Evolutionary conservation across 2,113 vertebrate genomes (phyloP), one percentile per base, ranked within the genome.

Genomic region (Tretioscincus oriximinensis): DNA sequence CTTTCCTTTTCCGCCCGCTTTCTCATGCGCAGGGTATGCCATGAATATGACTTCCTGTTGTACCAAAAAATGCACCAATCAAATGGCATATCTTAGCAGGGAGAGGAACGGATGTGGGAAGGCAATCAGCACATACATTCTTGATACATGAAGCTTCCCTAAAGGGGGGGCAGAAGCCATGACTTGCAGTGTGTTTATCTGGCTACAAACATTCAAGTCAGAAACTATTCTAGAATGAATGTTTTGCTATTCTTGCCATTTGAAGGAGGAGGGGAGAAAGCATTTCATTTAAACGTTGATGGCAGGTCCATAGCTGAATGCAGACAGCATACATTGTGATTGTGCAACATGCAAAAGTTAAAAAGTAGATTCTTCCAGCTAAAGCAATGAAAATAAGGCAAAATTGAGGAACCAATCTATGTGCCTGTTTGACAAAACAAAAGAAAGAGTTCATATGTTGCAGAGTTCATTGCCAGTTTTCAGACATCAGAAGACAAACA

Each of bases 11-110:
- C 97, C 6, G 95, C 97, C 92, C 98, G 96, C 94, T 99, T 99
- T 97, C 98, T 97, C 94, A 98, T 97, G 82, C 97, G 98, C 93
- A 99, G 97, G 80, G 98, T 99, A 93, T 99, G 99, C 98, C 98
- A 99, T 77, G 98, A 99, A 92, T 98, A 96, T 95, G 98, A 99
- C 96, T 99, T 99, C 98, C 98, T 99, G 98, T 97, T 95, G 93
- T 96, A 97, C 95, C 95, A 98, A 96, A 96, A 98, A 96, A 99
- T 84, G 94, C 92, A 96, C 93, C 93, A 96, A 93, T 96, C 95
- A 96, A 96, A 96, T 0, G 81, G 94, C 90, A 94, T 91, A 86
- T 93, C 90, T 88, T 88, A 87, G 93, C 84, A 94, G 89, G 71
- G 76, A 78, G 84, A 81, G 86, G 80, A 86, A 88, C 71, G 84